Base-by-base conservation (phyloP, 1,140 invertebrate species). In the Bradysia coprophila region DNA sequence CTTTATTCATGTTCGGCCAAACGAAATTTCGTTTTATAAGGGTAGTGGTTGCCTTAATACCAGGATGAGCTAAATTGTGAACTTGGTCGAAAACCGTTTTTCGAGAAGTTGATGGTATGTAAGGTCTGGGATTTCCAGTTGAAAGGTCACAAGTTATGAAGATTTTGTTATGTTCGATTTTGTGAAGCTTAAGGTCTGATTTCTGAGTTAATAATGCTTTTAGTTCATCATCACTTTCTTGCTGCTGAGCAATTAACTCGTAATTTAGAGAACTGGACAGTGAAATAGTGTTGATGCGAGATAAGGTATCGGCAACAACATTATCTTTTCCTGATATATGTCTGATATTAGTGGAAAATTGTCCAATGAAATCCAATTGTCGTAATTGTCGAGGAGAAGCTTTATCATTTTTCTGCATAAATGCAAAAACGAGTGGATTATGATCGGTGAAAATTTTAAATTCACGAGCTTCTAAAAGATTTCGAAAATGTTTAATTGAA, bases 401-500 rank as follows among this genome's bases (percentile, higher is more conserved):
- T 43, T 57, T 56, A 1, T 61, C 57, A 4, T 44, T 28, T 8
- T 49, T 48, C 41, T 54, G 47, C 16, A 38, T 11, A 41, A 56
- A 57, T 6, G 51, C 53, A 37, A 41, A 53, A 8, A 45, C 45
- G 2, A 60, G 44, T 8, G 55, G 56, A 46, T 59, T 56, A 38
- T 58, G 58, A 43, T 61, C 54, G 0, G 57, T 61, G 39, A 44
- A 51, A 4, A 62, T 51, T 0, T 36, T 41, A 32, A 59, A 51
- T n/a, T 45, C 6, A 21, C 47, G 34, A 4, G 48, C 53, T 46
- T 62, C 56, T 3, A 63, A n/a, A 23, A 56, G 46, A 22, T 54
- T 45, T 23, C 42, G 31, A 43, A 64, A 63, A 43, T 47, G 46
- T 43, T 52, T 49, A 2, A 62, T 45, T 2, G 51, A 42, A 11